Conservation (phyloP, 2,888 invertebrate species). For the Parnassius apollo region DNA sequence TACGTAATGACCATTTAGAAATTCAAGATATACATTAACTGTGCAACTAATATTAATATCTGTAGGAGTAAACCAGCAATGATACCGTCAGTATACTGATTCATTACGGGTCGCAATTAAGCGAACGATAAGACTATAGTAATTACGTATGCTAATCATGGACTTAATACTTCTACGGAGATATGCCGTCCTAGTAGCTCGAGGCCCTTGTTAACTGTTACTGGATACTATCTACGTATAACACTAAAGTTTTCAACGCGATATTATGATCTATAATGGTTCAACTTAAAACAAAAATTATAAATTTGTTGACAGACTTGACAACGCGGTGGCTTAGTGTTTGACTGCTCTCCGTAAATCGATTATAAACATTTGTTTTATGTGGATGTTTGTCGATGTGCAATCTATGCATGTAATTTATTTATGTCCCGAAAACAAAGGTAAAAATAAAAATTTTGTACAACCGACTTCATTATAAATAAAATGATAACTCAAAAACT, state of each 20-base stretch:
- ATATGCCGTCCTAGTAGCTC: conserved; percentile 39
- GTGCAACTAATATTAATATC: conserved; percentile 21
- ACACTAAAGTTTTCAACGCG: background rate
- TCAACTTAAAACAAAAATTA: too few species aligned
- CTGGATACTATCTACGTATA: conserved; percentile 6
- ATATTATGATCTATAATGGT: too few species aligned
- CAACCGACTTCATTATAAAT: too few species aligned
- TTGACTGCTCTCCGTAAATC: too few species aligned
- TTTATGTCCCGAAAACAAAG: too few species aligned
- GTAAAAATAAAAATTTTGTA: too few species aligned
- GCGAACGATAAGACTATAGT: conserved; percentile 67
- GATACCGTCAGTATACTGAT: conserved; percentile 55
- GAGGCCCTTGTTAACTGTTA: conserved; percentile 26
- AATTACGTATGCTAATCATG: conserved; percentile 78
- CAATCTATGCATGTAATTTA: too few species aligned
- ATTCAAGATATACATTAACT: background rate
- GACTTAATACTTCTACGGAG: conserved; percentile 61
- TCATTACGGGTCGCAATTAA: conserved; percentile 71
- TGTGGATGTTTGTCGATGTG: too few species aligned
- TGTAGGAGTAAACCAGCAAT: conserved; percentile 35
- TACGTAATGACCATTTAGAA: background rate
- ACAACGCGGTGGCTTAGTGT: too few species aligned
- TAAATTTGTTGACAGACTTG: too few species aligned
- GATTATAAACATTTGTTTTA: too few species aligned
- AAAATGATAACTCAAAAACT: too few species aligned